A percentile compares a stretch with the other conserved stretches of the same genome.
Conservation (phyloP, 2,888 invertebrate species). For the Hoplodrina blanda region DNA sequence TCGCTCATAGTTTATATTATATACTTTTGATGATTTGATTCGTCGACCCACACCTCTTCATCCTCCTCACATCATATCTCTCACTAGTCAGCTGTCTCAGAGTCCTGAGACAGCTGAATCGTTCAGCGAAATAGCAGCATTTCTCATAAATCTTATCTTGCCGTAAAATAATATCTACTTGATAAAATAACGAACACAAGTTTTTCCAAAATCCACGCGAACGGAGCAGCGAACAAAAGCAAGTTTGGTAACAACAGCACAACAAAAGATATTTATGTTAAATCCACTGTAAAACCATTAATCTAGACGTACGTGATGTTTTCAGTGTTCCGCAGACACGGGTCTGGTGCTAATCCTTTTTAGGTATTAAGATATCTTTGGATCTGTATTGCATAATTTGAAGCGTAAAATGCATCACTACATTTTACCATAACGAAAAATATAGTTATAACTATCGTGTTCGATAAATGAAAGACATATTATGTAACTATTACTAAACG, state of each 20-base stretch:
- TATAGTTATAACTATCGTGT: no score
- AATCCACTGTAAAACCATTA: slow-evolving; percentile 5
- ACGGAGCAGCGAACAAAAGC: no score
- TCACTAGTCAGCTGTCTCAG: no score
- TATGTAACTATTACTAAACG: no score
- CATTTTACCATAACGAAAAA: neutral
- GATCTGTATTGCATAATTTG: neutral
- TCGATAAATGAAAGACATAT: no score
- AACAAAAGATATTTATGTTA: slow-evolving; percentile 1
- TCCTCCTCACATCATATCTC: no score
- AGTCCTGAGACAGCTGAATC: no score
- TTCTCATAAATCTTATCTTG: no score
- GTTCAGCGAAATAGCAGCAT: no score
- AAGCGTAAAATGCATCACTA: neutral
- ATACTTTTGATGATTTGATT: no score
- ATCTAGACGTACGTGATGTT: slow-evolving; percentile 41
- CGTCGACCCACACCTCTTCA: no score
- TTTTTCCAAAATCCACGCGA: neutral
- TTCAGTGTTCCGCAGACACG: slow-evolving; percentile 22
- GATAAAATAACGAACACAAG: neutral
- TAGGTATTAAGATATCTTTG: neutral
- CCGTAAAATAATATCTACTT: neutral
- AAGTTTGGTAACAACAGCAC: neutral
- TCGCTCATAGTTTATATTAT: no score
- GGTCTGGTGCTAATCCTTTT: neutral